Evolutionary conservation across 53 echinoderm and acorn worm genomes (phyloP).

Genomic region (Echinarachnius parma): DNA sequence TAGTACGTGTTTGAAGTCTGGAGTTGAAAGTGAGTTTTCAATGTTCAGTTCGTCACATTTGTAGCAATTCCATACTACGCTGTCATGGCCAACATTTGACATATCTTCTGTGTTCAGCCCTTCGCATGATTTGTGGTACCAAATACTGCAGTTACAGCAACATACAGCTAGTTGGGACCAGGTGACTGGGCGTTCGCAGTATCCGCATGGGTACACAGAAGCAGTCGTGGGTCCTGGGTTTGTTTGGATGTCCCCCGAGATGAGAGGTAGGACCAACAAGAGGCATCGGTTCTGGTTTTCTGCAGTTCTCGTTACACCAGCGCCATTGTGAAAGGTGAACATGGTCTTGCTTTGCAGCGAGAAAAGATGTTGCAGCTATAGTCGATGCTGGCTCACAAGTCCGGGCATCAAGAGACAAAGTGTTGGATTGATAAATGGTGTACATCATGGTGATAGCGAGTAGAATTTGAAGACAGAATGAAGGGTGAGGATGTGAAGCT

Average conservation of each 20-base stretch:
- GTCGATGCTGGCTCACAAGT: too few species aligned
- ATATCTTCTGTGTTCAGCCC: neutral
- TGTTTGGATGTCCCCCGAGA: constrained; percentile 12
- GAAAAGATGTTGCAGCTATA: too few species aligned
- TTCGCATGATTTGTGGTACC: constrained; percentile 41
- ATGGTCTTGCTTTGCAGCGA: too few species aligned
- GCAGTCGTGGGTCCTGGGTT: constrained; percentile 36
- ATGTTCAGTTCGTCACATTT: constrained; percentile 32
- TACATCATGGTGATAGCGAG: too few species aligned
- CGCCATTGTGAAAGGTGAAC: too few species aligned
- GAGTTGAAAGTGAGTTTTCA: constrained; percentile 31
- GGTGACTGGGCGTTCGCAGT: constrained; percentile 27
- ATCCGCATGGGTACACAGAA: constrained; percentile 34
- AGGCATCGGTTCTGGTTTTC: too few species aligned
- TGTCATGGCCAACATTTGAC: constrained; percentile 2
- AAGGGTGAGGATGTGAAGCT: too few species aligned
- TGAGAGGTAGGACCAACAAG: too few species aligned
- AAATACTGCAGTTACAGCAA: constrained; percentile 33
- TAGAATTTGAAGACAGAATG: too few species aligned
- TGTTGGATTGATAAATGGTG: too few species aligned
- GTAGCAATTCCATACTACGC: constrained; percentile 27
- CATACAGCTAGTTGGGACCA: constrained; percentile 43
- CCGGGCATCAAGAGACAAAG: too few species aligned
- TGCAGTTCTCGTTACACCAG: too few species aligned
- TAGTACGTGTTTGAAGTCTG: constrained; percentile 19